These are phyloP conservation scores for Dicycla oo DNA, from an alignment of 2,888 invertebrate species.

Conservation along the genomic window DNA sequence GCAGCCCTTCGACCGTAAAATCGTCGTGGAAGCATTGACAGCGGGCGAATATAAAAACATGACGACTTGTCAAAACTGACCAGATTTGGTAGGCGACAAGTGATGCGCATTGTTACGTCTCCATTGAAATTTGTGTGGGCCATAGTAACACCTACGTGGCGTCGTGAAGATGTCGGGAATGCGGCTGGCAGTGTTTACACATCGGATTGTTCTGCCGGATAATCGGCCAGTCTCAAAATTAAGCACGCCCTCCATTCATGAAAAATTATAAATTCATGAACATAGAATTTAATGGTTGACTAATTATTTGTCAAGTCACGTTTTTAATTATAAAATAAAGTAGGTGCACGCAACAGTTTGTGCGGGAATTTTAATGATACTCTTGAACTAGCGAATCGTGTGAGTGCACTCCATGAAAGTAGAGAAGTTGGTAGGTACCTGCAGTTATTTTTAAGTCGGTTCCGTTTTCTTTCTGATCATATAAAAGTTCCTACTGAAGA, in stretches of 20 bases:
- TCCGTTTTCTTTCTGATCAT: not conserved
- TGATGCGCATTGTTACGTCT: slow-evolving; percentile 83
- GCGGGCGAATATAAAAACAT: slow-evolving; percentile 89
- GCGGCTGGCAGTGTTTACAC: slow-evolving; percentile 83
- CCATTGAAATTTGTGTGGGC: slow-evolving; percentile 89
- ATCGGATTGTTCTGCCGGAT: slow-evolving; percentile 82
- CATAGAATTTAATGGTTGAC: slow-evolving; percentile 46
- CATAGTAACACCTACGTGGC: slow-evolving; percentile 82
- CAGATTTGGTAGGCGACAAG: slow-evolving; percentile 88
- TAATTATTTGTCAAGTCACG: slow-evolving; percentile 68
- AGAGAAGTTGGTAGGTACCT: not conserved
- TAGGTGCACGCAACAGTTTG: slow-evolving; percentile 5
- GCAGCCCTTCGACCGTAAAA: slow-evolving; percentile 84
- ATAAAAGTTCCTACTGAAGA: no score
- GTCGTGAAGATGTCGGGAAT: slow-evolving; percentile 71
- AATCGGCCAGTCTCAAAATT: slow-evolving; percentile 80
- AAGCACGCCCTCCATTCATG: slow-evolving; percentile 85
- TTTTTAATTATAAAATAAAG: slow-evolving; percentile 65
- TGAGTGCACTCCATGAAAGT: not conserved
- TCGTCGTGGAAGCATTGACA: slow-evolving; percentile 81
- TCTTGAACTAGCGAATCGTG: slow-evolving; percentile 5
- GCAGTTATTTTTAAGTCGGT: no score
- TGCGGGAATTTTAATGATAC: slow-evolving; percentile 13
- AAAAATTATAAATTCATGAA: slow-evolving; percentile 63
- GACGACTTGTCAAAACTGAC: slow-evolving; percentile 90